phyloP scores from a whole-genome alignment of 1,140 invertebrate species.

The Drosophila ficusphila region DNA sequence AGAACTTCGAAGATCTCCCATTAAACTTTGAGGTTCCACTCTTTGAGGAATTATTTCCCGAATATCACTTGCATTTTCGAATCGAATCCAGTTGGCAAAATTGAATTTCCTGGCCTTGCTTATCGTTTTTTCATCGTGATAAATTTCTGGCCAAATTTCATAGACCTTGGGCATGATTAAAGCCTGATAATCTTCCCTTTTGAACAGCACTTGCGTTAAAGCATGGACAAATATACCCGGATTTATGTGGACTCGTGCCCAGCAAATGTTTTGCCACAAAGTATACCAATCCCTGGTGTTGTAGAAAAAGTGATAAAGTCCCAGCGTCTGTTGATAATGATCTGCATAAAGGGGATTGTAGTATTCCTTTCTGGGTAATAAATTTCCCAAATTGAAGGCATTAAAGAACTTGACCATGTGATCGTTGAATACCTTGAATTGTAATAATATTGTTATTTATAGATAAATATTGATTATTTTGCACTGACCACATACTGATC shows the following conservation, averaged over 20 bases:
- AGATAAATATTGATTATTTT: neutral
- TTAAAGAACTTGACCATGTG: slow-evolving; percentile 35
- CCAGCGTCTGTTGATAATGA: slow-evolving; percentile 86
- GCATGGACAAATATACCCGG: slow-evolving; percentile 88
- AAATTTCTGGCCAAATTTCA: slow-evolving; percentile 89
- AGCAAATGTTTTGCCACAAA: slow-evolving; percentile 87
- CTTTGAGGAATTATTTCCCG: slow-evolving; percentile 14
- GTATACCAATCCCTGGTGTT: slow-evolving; percentile 87
- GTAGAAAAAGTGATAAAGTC: slow-evolving; percentile 88
- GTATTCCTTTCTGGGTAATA: slow-evolving; percentile 85
- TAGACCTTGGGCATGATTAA: slow-evolving; percentile 88
- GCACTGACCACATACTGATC: slow-evolving; percentile 46
- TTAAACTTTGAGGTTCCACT: slow-evolving; percentile 9
- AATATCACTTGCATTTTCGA: neutral
- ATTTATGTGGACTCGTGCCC: slow-evolving; percentile 87
- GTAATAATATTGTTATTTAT: neutral
- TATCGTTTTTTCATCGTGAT: slow-evolving; percentile 87
- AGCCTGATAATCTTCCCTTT: slow-evolving; percentile 87
- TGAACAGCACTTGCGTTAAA: slow-evolving; percentile 86
- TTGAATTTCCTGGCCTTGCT: slow-evolving; percentile 84
- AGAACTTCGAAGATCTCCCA: slow-evolving; percentile 11
- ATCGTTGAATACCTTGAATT: slow-evolving; percentile 35
- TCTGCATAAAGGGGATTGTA: slow-evolving; percentile 86
- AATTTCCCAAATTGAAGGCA: neutral
- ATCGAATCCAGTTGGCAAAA: slow-evolving; percentile 40